Base-by-base conservation (phyloP, 2,797 vertebrate genomes). In the Tragopan temminckii region DNA sequence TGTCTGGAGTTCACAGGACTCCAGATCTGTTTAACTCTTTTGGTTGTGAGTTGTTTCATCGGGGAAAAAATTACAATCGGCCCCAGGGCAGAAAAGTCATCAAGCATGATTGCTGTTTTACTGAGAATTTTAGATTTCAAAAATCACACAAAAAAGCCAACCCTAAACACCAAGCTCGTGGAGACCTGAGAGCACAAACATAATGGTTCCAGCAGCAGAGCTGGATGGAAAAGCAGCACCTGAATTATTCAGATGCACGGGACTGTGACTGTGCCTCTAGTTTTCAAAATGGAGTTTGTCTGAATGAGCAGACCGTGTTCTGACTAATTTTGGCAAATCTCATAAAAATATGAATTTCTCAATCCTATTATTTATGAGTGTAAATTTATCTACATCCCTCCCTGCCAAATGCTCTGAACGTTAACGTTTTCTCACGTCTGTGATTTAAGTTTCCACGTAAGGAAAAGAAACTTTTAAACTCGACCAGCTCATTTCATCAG, bases 21-120 rank as follows among this genome's bases (percentile, higher is more conserved):
- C 14, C 11, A 18, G 19, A 36, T 18, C 48, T 53, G 1, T n/a
- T 9, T 3, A 42, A 24, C 16, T 13, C 13, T 13, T 88, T 3
- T 17, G 12, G 2, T 70, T 90, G 45, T 15, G 40, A 5, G 3
- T 45, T 12, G 5, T 50, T 67, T 67, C 27, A 53, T 1, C 12
- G 9, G 24, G 5, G 31, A 13, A 14, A 12, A 18, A 43, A 55
- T 20, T 4, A 1, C 3, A 24, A 11, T 7, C 11, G 5, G 1
- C 4, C 31, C 46, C n/a, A 29, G 6, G 48, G 21, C 50, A 17
- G 7, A 31, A n/a, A 59, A 5, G 4, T 17, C 12, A 31, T 5
- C 45, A 70, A 53, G 42, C 42, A 86, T 23, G 36, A 3, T 11
- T 4, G 50, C 7, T 59, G 42, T 53, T 53, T 86, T 84, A 69